These are phyloP conservation scores for Cichlasoma orientale DNA, from an alignment of 2,797 vertebrate genomes.

Conservation along the genomic window DNA sequence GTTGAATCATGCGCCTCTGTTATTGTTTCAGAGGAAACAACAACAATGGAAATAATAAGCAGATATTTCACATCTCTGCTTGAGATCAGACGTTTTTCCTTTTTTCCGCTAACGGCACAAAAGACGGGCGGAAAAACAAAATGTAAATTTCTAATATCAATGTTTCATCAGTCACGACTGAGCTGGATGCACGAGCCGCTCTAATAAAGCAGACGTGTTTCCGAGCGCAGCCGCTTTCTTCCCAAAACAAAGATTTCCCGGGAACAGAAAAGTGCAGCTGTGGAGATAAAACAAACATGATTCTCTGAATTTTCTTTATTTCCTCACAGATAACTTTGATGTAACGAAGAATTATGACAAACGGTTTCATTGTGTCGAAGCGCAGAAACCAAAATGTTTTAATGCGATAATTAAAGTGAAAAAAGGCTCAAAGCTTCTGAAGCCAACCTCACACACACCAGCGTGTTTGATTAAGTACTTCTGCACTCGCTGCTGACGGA, in stretches of 20 bases:
- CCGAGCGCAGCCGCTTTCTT: conserved; percentile 13
- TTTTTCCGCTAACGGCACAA: neutral
- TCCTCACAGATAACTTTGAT: conserved; percentile 44
- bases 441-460: neutral
- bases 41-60: conserved; percentile 6
- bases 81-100: neutral
- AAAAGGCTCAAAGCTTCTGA: conserved; percentile 7
- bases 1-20: conserved; percentile 4
- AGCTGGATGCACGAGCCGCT: conserved; percentile 1
- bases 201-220: conserved; percentile 23
- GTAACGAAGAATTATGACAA: conserved; percentile 7
- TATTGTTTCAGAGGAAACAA: conserved; percentile 38
- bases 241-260: neutral
- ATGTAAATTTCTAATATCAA: conserved; percentile 24
- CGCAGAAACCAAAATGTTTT: neutral
- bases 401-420: conserved; percentile 47
- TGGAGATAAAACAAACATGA: conserved; percentile 9
- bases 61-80: conserved; percentile 16
- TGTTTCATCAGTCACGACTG: conserved; percentile 36
- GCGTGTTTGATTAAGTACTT: neutral
- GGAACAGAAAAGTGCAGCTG: neutral
- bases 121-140: conserved; percentile 21
- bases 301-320: conserved; percentile 46
- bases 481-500: neutral
- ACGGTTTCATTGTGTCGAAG: conserved; percentile 33